These are phyloP conservation scores for Columba janthina DNA, from an alignment of 2,113 vertebrate genomes.

Conservation along the genomic window DNA sequence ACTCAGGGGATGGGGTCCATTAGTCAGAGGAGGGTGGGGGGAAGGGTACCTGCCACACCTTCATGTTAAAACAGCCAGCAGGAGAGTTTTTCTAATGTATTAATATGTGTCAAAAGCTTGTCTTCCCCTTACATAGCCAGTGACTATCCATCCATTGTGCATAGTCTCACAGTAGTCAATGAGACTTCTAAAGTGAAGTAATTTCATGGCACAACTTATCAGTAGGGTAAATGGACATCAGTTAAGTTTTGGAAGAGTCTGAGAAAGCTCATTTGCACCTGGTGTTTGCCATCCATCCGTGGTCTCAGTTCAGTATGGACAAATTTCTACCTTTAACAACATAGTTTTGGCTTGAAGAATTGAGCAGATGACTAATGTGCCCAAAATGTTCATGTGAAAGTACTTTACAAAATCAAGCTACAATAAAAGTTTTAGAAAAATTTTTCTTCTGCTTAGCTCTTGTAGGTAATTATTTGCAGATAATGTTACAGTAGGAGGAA, in stretches of 20 bases:
- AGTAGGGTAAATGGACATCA: neutral
- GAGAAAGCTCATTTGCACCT: neutral
- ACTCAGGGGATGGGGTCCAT: no score
- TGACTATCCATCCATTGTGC: neutral
- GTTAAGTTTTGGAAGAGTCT: neutral
- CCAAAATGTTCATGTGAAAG: neutral
- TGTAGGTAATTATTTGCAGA: neutral
- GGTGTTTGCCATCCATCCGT: neutral
- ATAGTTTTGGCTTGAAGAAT: neutral
- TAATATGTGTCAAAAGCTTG: neutral
- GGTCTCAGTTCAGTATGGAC: neutral
- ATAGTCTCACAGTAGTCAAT: neutral
- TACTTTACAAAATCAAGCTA: neutral
- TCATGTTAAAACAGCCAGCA: neutral
- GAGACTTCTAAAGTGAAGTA: neutral
- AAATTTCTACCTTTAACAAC: neutral
- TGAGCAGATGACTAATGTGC: neutral
- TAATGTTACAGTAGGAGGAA: neutral
- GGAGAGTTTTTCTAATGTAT: neutral
- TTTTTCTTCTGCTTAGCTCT: neutral
- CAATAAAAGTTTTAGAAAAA: neutral
- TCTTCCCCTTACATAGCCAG: neutral
- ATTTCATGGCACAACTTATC: neutral
- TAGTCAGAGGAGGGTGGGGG: no score
- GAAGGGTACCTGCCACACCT: no score